Evolutionary conservation across 64 coral and sea anemone genomes (phyloP).

Genomic region (Montipora sp.): DNA sequence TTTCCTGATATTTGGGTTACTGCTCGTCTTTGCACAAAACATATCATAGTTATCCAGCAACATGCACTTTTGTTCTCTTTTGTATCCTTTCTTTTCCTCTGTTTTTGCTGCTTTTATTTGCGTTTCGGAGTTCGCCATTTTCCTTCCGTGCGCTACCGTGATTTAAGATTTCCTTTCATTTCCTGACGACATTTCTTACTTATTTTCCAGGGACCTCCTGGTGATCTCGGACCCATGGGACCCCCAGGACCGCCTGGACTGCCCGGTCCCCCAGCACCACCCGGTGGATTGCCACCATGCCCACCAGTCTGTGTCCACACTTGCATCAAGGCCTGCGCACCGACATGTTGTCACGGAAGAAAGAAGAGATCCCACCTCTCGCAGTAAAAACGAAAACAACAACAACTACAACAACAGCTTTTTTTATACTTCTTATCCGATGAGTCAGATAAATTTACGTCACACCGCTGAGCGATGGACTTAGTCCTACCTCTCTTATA

Average conservation of each 20-base stretch:
- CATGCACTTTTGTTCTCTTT: background rate
- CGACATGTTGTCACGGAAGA: slow-evolving; percentile 82
- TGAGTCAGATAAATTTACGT: slow-evolving; percentile 1
- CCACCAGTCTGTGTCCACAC: slow-evolving; percentile 98
- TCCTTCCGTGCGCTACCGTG: background rate
- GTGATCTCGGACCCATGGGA: slow-evolving; percentile 96
- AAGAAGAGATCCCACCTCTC: slow-evolving; percentile 89
- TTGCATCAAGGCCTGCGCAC: slow-evolving; percentile 96
- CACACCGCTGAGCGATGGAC: slow-evolving; percentile 35
- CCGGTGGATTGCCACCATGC: slow-evolving; percentile 95
- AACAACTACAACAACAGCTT: slow-evolving; percentile 1
- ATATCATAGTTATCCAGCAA: background rate
- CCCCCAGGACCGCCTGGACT: slow-evolving; percentile 83
- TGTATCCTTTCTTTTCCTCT: background rate
- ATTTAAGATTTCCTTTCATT: background rate
- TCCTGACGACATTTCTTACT: background rate
- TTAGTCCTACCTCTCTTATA: background rate
- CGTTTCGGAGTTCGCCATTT: no score
- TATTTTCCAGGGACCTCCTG: slow-evolving; percentile 79
- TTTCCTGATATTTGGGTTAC: background rate
- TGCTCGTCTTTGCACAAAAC: background rate
- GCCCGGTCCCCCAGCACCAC: slow-evolving; percentile 95
- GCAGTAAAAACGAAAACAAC: slow-evolving; percentile 45
- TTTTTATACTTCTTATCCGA: slow-evolving; percentile 55
- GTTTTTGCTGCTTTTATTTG: no score